These are phyloP conservation scores for Thera obeliscata DNA, from an alignment of 2,888 invertebrate genomes.

Conservation along the genomic window DNA sequence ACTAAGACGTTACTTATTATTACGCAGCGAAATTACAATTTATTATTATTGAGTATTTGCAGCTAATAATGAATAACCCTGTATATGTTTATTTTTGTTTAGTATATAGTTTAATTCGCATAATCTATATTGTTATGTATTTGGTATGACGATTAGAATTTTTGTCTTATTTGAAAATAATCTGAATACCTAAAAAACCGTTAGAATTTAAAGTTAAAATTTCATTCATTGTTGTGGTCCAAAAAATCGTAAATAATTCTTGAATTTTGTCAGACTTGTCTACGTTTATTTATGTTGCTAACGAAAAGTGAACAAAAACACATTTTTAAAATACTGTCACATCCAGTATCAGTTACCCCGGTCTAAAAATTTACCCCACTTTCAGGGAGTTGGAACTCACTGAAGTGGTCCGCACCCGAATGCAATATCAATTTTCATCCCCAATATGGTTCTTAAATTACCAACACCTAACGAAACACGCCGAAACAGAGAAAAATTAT, in stretches of 20 bases:
- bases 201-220: too few relatives aligned
- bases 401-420: conserved; percentile 22
- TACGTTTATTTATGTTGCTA: background rate
- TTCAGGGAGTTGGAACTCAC: conserved; percentile 12
- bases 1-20: conserved; percentile 29
- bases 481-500: conserved; percentile 47
- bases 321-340: conserved; percentile 17
- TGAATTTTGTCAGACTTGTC: too few relatives aligned
- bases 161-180: too few relatives aligned
- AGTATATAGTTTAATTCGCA: too few relatives aligned
- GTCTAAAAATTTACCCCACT: conserved; percentile 7
- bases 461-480: conserved; percentile 34
- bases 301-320: conserved; percentile 2
- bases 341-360: conserved; percentile 13
- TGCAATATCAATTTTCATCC: conserved; percentile 33
- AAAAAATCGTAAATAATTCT: background rate
- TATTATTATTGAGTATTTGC: background rate
- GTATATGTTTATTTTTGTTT: too few relatives aligned
- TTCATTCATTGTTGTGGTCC: background rate
- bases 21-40: background rate
- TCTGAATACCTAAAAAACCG: too few relatives aligned
- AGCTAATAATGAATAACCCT: too few relatives aligned
- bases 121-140: too few relatives aligned
- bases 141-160: too few relatives aligned
- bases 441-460: conserved; percentile 33